Evolutionary conservation across 2,888 invertebrate species (phyloP).

Genomic region (Ischnura elegans): DNA sequence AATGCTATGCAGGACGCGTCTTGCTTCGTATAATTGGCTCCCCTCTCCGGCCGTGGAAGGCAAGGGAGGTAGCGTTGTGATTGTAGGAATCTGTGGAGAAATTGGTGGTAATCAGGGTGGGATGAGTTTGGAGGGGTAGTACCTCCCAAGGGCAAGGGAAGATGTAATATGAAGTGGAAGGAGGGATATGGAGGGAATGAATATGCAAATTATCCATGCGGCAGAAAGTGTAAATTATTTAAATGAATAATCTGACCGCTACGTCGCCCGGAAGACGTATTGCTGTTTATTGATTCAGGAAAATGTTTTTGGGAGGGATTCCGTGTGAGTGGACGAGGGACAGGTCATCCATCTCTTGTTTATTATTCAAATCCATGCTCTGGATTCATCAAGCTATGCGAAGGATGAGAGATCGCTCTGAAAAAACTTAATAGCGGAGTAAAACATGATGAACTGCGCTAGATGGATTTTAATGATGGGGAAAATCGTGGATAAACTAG

Average conservation of each 20-base stretch:
- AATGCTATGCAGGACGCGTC: constrained; percentile 55
- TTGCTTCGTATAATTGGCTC: constrained; percentile 36
- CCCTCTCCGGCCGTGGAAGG: not conserved
- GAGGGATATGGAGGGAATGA: not conserved
- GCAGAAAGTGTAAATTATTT: constrained; percentile 31
- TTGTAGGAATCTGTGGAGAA: constrained; percentile 26
- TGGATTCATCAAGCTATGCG: not conserved
- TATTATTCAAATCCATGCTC: not conserved
- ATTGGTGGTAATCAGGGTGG: not conserved
- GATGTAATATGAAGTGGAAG: not conserved
- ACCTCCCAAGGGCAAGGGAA: not conserved
- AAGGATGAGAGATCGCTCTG: not conserved
- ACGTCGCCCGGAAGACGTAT: constrained; percentile 8
- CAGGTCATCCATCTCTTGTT: constrained; percentile 17
- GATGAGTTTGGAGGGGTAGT: not conserved
- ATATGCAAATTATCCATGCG: not conserved
- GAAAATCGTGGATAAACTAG: too few relatives aligned
- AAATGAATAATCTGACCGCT: not conserved
- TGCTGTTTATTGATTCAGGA: constrained; percentile 31
- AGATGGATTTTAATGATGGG: too few relatives aligned
- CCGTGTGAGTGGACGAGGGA: not conserved
- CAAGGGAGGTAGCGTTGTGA: not conserved
- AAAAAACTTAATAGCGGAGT: not conserved
- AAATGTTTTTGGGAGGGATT: not conserved
- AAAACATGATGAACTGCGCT: not conserved